Percentiles rank a stretch among this genome's conserved stretches.
These are phyloP conservation scores for Crocuta crocuta DNA, from an alignment of 2,113 vertebrate genomes.

Conservation along the genomic window DNA sequence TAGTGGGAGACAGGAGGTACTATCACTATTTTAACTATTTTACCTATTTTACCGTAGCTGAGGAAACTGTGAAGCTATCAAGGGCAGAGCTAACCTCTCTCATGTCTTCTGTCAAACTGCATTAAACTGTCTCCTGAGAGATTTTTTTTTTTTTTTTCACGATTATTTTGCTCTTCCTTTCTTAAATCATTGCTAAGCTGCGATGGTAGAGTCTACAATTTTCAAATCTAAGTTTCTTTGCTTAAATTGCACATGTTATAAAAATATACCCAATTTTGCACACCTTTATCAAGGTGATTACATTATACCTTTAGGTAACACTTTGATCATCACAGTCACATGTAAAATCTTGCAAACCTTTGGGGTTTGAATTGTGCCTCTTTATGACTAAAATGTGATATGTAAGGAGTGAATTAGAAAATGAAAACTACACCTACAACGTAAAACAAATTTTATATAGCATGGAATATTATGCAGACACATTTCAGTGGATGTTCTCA, in stretches of 20 bases:
- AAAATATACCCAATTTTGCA: not conserved
- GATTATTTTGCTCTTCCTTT: not conserved
- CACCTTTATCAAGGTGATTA: not conserved
- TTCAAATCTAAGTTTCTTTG: conserved; percentile 11
- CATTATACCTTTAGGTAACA: not conserved
- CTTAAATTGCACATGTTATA: not conserved
- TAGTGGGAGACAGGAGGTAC: not conserved
- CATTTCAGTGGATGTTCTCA: not conserved
- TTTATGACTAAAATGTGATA: not conserved
- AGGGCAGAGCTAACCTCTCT: not conserved
- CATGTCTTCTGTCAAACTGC: not conserved
- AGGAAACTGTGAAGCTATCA: not conserved
- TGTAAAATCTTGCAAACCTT: not conserved
- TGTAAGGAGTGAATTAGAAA: conserved; percentile 33
- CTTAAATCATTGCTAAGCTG: conserved; percentile 20
- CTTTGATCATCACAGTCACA: not conserved
- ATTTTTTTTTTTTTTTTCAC: not conserved
- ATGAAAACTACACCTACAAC: not conserved
- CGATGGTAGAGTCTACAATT: not conserved
- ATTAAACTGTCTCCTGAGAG: not conserved
- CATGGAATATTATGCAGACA: not conserved
- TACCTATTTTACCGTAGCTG: not conserved
- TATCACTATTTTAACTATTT: not conserved
- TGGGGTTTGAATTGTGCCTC: not conserved
- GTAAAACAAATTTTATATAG: not conserved